Conservation (phyloP, 2,113 vertebrate genomes). For the Panurus biarmicus region DNA sequence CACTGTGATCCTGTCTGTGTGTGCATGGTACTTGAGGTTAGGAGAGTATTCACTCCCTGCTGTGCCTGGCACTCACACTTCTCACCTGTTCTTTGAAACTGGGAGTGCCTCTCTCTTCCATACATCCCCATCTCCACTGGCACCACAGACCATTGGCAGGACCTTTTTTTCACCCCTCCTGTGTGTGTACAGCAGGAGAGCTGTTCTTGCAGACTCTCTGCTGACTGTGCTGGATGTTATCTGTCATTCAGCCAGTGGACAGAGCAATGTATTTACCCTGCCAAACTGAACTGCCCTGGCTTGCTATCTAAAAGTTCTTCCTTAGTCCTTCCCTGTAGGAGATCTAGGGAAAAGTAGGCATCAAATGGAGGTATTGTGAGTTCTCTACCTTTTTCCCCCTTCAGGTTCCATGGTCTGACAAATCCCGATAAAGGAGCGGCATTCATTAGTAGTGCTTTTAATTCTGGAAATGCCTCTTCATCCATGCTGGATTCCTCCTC, state of each 20-base stretch:
- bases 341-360: background rate
- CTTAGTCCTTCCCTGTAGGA: background rate
- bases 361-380: background rate
- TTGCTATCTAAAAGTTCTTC: background rate
- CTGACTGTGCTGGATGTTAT: background rate
- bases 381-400: background rate
- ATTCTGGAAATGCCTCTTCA: background rate
- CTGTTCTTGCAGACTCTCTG: background rate
- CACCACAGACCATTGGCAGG: fast-evolving
- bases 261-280: background rate
- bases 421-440: background rate
- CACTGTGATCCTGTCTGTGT: background rate
- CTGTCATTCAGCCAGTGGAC: background rate
- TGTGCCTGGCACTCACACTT: background rate
- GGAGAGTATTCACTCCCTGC: background rate
- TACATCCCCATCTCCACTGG: background rate
- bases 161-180: background rate
- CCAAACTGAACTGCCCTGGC: fast-evolving
- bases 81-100: background rate
- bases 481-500: background rate
- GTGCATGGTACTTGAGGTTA: background rate
- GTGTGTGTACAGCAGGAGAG: background rate
- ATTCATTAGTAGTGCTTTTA: background rate
- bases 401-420: background rate
- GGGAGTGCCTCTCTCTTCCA: background rate